phyloP scores from a whole-genome alignment of 2,113 vertebrate genomes.

The Tamias sibiricus region DNA sequence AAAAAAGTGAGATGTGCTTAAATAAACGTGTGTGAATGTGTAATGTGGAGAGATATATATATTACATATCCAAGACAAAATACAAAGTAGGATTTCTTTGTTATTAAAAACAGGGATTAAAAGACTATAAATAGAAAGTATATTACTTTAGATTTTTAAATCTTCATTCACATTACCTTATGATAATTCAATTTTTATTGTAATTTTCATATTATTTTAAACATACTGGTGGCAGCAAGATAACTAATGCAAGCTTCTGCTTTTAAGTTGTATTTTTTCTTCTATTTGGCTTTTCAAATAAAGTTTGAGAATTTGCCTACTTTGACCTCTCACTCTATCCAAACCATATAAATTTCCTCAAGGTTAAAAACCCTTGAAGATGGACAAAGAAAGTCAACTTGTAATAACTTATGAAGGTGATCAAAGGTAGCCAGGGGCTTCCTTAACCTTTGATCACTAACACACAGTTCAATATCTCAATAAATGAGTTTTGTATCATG shows the following conservation, averaged over 20 bases:
- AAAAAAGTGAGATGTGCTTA: neutral
- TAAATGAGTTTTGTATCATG: conserved; percentile 66
- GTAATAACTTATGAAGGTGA: conserved; percentile 78
- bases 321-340: conserved; percentile 64
- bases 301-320: conserved; percentile 66
- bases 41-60: neutral
- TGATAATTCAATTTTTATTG: neutral
- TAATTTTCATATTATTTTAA: neutral
- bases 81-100: neutral
- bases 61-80: neutral
- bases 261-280: neutral
- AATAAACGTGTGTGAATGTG: neutral
- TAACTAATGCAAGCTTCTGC: neutral
- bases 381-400: conserved; percentile 77
- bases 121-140: neutral
- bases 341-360: conserved; percentile 76
- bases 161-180: neutral
- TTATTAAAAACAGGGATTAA: neutral
- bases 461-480: conserved; percentile 69
- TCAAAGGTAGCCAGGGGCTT: conserved; percentile 77
- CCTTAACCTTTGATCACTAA: conserved; percentile 77
- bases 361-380: conserved; percentile 63
- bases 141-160: neutral
- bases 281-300: conserved; percentile 69
- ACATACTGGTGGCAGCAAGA: neutral